Conservation (phyloP, 2,888 invertebrate genomes). For the Neocrepidodera transversa region DNA sequence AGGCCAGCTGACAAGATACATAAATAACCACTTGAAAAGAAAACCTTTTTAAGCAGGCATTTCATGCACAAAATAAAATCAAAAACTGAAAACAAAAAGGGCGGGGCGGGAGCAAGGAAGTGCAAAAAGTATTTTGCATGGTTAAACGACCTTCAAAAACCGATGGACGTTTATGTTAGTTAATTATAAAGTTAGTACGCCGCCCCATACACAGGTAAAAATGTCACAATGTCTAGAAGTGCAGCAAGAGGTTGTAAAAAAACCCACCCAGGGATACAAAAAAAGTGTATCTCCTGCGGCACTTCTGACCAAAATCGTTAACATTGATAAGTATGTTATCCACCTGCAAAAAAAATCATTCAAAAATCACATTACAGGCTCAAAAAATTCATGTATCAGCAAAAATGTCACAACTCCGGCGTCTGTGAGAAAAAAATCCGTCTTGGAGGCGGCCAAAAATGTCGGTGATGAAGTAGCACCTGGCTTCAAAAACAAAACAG, state of each 20-base stretch:
- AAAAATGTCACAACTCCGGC: conserved; percentile 29
- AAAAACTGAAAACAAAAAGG: conserved; percentile 59
- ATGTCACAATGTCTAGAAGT: conserved; percentile 77
- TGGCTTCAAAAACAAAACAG: conserved; percentile 57
- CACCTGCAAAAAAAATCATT: conserved; percentile 60
- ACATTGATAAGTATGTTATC: conserved; percentile 45
- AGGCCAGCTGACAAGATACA: conserved; percentile 38
- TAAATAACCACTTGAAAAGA: conserved; percentile 61
- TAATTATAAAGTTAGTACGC: conserved; percentile 67
- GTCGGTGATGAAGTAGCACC: conserved; percentile 52
- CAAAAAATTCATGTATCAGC: conserved; percentile 42
- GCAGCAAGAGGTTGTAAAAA: conserved; percentile 53
- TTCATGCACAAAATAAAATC: conserved; percentile 67
- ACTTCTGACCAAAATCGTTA: conserved; percentile 59
- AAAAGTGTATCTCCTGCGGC: conserved; percentile 60
- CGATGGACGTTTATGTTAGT: conserved; percentile 66
- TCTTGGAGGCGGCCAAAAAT: conserved; percentile 51
- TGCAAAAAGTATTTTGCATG: conserved; percentile 63
- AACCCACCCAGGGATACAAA: conserved; percentile 58
- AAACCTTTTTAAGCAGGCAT: conserved; percentile 74
- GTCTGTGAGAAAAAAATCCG: conserved; percentile 37
- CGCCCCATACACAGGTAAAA: conserved; percentile 87
- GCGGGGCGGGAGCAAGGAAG: conserved; percentile 73
- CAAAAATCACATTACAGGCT: conserved; percentile 57
- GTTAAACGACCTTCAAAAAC: conserved; percentile 77